Percentiles rank a stretch among this genome's conserved stretches.
Conservation (phyloP, 2,113 vertebrate species). For the Gracilinanus agilis region DNA sequence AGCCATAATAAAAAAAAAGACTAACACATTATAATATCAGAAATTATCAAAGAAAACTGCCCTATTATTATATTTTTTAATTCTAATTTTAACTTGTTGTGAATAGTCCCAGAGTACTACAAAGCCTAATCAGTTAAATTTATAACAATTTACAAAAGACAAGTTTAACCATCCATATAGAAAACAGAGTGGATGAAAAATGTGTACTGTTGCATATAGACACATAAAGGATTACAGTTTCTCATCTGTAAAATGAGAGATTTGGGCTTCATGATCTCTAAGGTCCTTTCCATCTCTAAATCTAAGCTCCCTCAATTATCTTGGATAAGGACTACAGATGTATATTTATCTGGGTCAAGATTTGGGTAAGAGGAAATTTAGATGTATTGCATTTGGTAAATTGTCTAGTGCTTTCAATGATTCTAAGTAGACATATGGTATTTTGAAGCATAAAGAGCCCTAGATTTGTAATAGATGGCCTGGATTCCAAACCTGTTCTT, state of each 20-base stretch:
- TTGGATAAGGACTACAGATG: neutral
- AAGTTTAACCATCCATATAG: neutral
- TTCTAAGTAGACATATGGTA: neutral
- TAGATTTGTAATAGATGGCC: neutral
- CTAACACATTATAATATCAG: too few relatives aligned
- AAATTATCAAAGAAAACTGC: too few relatives aligned
- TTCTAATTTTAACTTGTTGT: neutral
- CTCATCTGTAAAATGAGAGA: neutral
- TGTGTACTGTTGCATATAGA: neutral
- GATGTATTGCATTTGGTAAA: neutral
- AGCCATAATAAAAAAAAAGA: too few relatives aligned
- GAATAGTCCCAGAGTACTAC: neutral
- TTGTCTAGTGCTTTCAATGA: neutral
- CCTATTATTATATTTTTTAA: neutral
- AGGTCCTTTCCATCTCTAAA: neutral
- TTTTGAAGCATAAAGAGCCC: neutral
- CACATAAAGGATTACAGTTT: neutral
- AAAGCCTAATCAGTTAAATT: neutral
- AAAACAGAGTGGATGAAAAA: neutral
- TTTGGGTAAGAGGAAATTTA: neutral
- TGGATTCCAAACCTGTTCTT: neutral
- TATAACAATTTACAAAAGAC: neutral
- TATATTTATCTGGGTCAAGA: neutral
- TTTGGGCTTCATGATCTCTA: neutral
- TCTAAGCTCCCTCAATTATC: neutral